These are phyloP conservation scores for Caenorhabditis parvicauda DNA, from an alignment of 2,888 invertebrate genomes.

Conservation along the genomic window DNA sequence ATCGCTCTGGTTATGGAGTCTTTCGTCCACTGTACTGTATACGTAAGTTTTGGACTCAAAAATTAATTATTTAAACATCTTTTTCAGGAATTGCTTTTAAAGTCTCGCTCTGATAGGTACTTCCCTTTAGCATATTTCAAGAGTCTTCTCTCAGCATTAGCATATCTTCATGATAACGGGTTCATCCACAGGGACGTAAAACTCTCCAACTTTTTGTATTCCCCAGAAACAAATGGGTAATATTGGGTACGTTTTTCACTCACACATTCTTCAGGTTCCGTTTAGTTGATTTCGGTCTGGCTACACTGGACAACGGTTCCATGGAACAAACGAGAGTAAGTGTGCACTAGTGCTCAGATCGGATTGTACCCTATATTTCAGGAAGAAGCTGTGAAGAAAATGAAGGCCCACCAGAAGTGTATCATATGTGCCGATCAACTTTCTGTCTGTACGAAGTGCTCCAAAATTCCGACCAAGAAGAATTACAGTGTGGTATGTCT, in stretches of 20 bases:
- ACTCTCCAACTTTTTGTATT: constrained; percentile 24
- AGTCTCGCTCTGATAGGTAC: constrained; percentile 6
- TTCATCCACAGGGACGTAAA: constrained; percentile 27
- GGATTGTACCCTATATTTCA: not conserved
- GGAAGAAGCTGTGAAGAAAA: not conserved
- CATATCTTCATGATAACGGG: constrained; percentile 21
- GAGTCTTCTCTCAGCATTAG: constrained; percentile 15
- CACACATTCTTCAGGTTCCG: constrained; percentile 16
- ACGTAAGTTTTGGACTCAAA: constrained; percentile 1
- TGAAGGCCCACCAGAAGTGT: not conserved
- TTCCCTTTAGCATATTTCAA: constrained; percentile 15
- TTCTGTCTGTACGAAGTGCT: no score
- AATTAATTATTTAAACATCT: not conserved
- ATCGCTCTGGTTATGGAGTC: constrained; percentile 20
- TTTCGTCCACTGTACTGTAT: constrained; percentile 17
- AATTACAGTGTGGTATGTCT: no score
- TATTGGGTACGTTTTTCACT: no score
- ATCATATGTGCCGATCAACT: not conserved
- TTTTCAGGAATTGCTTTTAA: constrained; percentile 8
- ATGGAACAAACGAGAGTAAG: constrained; percentile 15
- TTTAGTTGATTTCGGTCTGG: constrained; percentile 25
- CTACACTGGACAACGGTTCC: constrained; percentile 11
- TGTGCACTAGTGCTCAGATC: not conserved
- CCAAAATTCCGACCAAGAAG: no score
- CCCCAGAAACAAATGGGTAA: constrained; percentile 7